Conservation (phyloP, 92 coral and sea anemone species). For the Metridium senile region DNA sequence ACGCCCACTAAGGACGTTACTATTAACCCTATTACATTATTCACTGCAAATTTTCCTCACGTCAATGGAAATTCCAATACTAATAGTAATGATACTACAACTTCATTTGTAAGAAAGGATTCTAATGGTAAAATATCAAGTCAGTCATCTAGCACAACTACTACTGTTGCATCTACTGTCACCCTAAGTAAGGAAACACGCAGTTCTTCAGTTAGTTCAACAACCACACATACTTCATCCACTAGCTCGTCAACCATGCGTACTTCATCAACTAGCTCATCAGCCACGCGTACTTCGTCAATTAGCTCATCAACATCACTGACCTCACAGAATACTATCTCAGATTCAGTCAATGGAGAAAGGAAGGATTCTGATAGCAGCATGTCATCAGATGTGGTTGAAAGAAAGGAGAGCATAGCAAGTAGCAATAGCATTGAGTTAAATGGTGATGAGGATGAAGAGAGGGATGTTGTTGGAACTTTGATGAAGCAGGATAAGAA, state of each 20-base stretch:
- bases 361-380: constrained; percentile 61
- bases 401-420: constrained; percentile 76
- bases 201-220: constrained; percentile 30
- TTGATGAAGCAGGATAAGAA: constrained; percentile 63
- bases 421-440: constrained; percentile 85
- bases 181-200: neutral
- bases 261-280: constrained; percentile 25
- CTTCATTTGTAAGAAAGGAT: neutral
- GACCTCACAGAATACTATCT: neutral
- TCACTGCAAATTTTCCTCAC: constrained; percentile 56
- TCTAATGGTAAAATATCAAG: constrained; percentile 11
- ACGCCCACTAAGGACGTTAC: constrained; percentile 50
- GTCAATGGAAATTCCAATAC: constrained; percentile 26
- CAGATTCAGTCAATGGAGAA: constrained; percentile 32
- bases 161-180: no score
- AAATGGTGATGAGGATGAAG: constrained; percentile 81
- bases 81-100: neutral
- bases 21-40: constrained; percentile 53
- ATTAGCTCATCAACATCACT: constrained; percentile 20
- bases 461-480: constrained; percentile 70
- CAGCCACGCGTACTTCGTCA: constrained; percentile 33
- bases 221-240: constrained; percentile 22
- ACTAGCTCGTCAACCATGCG: constrained; percentile 10
- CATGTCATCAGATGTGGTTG: constrained; percentile 24
- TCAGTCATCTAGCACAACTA: neutral